These are phyloP conservation scores for Aselliscus stoliczkanus DNA, from an alignment of 2,797 vertebrate species.

Conservation along the genomic window DNA sequence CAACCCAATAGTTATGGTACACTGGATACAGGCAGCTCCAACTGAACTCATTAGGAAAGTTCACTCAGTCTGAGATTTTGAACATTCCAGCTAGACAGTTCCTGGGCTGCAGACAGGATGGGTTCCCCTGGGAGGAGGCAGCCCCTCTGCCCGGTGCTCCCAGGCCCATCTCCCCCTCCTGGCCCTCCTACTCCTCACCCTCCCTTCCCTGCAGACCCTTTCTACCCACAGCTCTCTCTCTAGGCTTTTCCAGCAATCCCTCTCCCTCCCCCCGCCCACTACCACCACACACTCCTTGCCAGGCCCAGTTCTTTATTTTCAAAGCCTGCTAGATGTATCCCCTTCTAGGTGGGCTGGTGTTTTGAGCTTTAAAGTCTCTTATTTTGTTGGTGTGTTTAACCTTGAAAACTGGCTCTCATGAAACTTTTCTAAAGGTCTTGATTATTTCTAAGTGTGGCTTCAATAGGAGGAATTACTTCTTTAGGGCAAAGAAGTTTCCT, in stretches of 20 bases:
- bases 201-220: no score
- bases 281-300: no score
- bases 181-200: neutral
- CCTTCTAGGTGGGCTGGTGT: neutral
- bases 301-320: neutral
- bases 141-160: neutral
- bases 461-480: neutral
- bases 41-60: no score
- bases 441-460: neutral
- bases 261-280: no score
- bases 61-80: neutral
- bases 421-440: neutral
- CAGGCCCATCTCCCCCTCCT: neutral
- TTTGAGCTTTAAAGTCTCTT: neutral
- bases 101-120: neutral
- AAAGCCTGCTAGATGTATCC: neutral
- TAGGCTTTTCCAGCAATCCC: neutral
- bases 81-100: neutral
- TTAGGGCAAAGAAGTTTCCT: neutral
- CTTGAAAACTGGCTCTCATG: neutral
- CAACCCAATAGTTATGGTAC: neutral
- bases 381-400: neutral
- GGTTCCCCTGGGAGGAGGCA: neutral
- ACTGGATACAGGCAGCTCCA: no score
- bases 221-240: neutral